Percentiles rank a stretch among this genome's conserved stretches.
Conservation (phyloP, 2,888 invertebrate genomes). For the Megamerina dolium region DNA sequence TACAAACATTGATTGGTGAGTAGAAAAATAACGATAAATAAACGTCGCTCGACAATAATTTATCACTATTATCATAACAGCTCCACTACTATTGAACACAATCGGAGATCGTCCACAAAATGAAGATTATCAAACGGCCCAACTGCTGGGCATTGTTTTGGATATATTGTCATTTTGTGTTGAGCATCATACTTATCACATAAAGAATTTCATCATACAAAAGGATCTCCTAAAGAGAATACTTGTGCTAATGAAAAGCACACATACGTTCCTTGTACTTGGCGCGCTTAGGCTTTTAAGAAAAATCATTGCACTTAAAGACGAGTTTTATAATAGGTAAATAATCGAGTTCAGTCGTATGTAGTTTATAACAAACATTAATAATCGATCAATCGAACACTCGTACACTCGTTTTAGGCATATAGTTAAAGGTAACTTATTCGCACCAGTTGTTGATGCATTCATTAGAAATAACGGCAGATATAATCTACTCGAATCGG, state of each 20-base stretch:
- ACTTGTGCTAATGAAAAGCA: slow-evolving; percentile 92
- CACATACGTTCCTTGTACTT: slow-evolving; percentile 94
- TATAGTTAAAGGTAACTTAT: slow-evolving; percentile 88
- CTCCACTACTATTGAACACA: slow-evolving; percentile 91
- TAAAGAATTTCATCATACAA: slow-evolving; percentile 95
- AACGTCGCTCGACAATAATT: background rate
- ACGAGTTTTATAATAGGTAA: slow-evolving; percentile 88
- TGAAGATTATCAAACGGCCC: slow-evolving; percentile 96
- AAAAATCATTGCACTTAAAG: slow-evolving; percentile 94
- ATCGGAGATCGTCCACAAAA: slow-evolving; percentile 80
- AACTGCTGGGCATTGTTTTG: slow-evolving; percentile 87
- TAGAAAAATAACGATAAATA: slow-evolving; percentile 10
- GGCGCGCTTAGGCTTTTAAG: slow-evolving; percentile 95
- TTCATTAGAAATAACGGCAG: slow-evolving; percentile 94
- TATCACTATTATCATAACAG: background rate
- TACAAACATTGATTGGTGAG: slow-evolving; percentile 88
- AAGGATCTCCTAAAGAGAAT: slow-evolving; percentile 94
- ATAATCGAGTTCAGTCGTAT: slow-evolving; percentile 2
- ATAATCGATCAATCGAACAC: background rate
- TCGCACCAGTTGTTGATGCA: slow-evolving; percentile 93
- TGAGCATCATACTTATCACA: slow-evolving; percentile 98
- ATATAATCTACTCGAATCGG: slow-evolving; percentile 98
- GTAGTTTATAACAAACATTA: too few species aligned
- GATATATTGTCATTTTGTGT: slow-evolving; percentile 97
- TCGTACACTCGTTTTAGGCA: slow-evolving; percentile 64